A percentile compares a stretch with the other conserved stretches of the same genome.
phyloP scores from a whole-genome alignment of 2,113 vertebrate genomes.

The Motacilla alba region DNA sequence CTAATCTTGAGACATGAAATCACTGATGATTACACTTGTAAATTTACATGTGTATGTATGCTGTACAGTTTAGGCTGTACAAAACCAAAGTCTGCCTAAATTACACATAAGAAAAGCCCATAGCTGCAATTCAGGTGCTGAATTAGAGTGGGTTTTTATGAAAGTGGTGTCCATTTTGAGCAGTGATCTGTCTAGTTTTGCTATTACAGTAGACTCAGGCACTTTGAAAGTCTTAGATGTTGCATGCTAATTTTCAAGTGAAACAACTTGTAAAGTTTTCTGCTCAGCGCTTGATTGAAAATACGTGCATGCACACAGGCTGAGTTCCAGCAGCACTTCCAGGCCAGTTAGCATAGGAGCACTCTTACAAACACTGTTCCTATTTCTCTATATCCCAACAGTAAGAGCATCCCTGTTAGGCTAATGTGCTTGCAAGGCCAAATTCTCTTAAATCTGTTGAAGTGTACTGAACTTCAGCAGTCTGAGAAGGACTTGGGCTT shows the following conservation, averaged over 20 bases:
- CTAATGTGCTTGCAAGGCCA: neutral
- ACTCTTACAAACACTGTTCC: neutral
- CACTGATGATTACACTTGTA: neutral
- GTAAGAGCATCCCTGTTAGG: neutral
- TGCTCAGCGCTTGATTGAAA: neutral
- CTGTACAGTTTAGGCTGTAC: neutral
- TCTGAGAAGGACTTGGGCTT: neutral
- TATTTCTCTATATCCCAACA: neutral
- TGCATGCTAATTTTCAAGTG: neutral
- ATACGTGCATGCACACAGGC: accelerated
- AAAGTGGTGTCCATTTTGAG: neutral
- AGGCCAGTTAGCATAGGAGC: neutral
- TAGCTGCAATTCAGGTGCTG: neutral
- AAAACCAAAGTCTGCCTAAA: neutral
- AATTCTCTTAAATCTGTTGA: neutral
- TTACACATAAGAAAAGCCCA: neutral
- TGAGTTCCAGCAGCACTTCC: neutral
- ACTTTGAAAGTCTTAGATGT: neutral
- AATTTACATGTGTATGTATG: neutral
- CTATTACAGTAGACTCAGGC: neutral
- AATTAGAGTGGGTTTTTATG: neutral
- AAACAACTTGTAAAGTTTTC: neutral
- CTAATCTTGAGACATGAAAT: neutral
- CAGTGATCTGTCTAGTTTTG: neutral
- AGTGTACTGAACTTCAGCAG: neutral